These are phyloP conservation scores for Dermolepida albohirtum DNA, from an alignment of 2,888 invertebrate species.

Conservation along the genomic window DNA sequence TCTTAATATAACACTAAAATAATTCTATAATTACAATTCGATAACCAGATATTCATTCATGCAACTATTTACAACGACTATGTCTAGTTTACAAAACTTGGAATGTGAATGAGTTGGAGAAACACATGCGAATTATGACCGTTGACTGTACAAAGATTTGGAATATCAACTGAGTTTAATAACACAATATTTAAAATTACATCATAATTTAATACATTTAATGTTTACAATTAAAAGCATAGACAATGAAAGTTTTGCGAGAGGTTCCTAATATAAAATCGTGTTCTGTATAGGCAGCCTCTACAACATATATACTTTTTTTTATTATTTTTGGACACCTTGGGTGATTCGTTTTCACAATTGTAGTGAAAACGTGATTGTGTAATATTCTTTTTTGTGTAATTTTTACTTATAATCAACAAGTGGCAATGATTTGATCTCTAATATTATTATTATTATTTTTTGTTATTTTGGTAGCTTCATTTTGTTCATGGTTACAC, in stretches of 20 bases:
- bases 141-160: too few relatives aligned
- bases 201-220: neutral
- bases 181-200: too few relatives aligned
- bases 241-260: slow-evolving; percentile 46
- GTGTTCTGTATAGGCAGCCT: slow-evolving; percentile 58
- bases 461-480: slow-evolving; percentile 55
- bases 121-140: too few relatives aligned
- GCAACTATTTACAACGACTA: too few relatives aligned
- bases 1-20: too few relatives aligned
- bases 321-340: slow-evolving; percentile 25
- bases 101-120: too few relatives aligned
- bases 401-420: slow-evolving; percentile 49
- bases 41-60: too few relatives aligned
- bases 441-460: slow-evolving; percentile 54
- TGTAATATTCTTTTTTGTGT: slow-evolving; percentile 44
- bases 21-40: too few relatives aligned
- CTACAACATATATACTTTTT: slow-evolving; percentile 23
- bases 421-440: slow-evolving; percentile 65
- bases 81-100: too few relatives aligned
- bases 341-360: slow-evolving; percentile 33
- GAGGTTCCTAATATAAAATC: slow-evolving; percentile 47
- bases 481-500: slow-evolving; percentile 51
- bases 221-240: neutral
- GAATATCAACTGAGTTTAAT: too few relatives aligned
- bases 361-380: slow-evolving; percentile 37